Conservation (phyloP, 2,797 vertebrate genomes). For the Lateolabrax maculatus region DNA sequence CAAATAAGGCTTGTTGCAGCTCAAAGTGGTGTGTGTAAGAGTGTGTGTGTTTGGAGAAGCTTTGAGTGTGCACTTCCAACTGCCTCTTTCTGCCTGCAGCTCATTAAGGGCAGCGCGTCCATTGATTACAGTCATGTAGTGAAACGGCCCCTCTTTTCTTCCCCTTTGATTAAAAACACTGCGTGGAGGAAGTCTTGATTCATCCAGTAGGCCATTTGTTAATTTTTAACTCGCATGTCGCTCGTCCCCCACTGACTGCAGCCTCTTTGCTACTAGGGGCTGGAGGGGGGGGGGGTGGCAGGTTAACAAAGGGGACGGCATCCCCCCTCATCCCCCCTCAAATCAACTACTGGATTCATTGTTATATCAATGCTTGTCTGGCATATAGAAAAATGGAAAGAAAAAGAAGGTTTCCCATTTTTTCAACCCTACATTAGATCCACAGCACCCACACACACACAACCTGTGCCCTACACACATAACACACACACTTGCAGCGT, state of each 20-base stretch:
- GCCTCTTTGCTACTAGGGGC: too few relatives aligned
- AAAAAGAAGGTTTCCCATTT: neutral
- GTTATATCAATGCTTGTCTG: conserved; percentile 52
- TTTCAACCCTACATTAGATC: conserved; percentile 25
- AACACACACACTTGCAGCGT: conserved; percentile 23
- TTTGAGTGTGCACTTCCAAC: conserved; percentile 7
- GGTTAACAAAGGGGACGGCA: too few relatives aligned
- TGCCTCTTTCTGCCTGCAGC: conserved; percentile 43
- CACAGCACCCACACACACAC: conserved; percentile 22
- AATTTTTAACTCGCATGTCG: too few relatives aligned
- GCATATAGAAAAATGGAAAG: conserved; percentile 32
- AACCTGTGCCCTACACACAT: conserved; percentile 6
- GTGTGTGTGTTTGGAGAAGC: neutral
- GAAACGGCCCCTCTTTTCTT: conserved; percentile 52
- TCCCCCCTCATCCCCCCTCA: too few relatives aligned
- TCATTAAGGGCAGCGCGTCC: conserved; percentile 47
- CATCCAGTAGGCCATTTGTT: too few relatives aligned
- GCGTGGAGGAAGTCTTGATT: conserved; percentile 49
- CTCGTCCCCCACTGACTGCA: too few relatives aligned
- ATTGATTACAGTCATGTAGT: conserved; percentile 68
- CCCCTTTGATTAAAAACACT: conserved; percentile 62
- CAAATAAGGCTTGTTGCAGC: conserved; percentile 43
- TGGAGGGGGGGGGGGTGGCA: too few relatives aligned
- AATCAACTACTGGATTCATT: conserved; percentile 57
- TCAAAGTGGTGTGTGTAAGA: conserved; percentile 9